Evolutionary conservation across 2,797 vertebrate species (phyloP), one percentile per base, ranked within the genome.

Genomic region (Numenius phaeopus): DNA sequence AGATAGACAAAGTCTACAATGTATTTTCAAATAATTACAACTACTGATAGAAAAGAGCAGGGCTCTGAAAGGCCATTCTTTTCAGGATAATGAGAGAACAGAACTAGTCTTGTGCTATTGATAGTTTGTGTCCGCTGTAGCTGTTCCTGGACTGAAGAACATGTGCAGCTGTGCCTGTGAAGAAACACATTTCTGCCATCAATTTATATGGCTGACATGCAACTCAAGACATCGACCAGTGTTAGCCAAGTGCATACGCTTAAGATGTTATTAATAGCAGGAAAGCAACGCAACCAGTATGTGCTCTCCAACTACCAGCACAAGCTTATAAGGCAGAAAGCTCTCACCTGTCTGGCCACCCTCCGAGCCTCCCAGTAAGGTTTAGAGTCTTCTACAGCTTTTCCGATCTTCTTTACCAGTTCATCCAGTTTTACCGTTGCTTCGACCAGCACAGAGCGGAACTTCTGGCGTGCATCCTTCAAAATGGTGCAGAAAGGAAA

Each of bases 291-390:
- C 42, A n/a, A 49, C 7, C 10, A 1, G 23, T 46, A 15, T 34
- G 37, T 46, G 50, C 42, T 57, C 80, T 52, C 66, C 67, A 83
- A 29, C 11, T 57, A 52, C 39, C 47, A 78, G 65, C 55, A 76
- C 30, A 54, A 65, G 54, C 29, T 85, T 62, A 3, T 5, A 82
- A 89, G 70, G 76, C 64, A 90, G 73, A 66, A 91, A 61, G 26
- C 30, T 76, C 98, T 98, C 80, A 99, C 99, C 99, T 99, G 99
- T 87, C 99, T 98, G 34, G 99, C 99, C 96, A 99, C 97, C 87
- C 98, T 98, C 39, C 99, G 98, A n/a, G 99, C 99, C 97, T 99
- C 99, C 99, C 99, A 99, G 97, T 99, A 99, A 10, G 99, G 99
- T 96, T 99, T 99, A 7, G 99, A 99, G 90, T 99, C 99, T 61